Percentiles rank a stretch among this genome's conserved stretches.
Evolutionary conservation across 2,113 vertebrate genomes (phyloP).

Genomic region (Plestiodon gilberti): DNA sequence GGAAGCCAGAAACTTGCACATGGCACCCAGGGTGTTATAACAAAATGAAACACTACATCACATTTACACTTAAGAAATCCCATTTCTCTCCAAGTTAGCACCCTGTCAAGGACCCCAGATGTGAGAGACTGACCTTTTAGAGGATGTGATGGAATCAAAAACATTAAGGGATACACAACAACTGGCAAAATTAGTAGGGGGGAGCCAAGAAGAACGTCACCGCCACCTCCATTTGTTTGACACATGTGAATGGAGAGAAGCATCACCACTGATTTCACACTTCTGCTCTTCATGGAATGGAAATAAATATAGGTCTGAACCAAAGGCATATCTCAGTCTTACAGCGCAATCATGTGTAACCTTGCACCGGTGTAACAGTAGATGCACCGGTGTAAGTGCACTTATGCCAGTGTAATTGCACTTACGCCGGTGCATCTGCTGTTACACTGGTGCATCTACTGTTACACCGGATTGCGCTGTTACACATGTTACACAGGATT

Average conservation of each 20-base stretch:
- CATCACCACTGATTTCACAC: neutral
- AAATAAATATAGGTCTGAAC: neutral
- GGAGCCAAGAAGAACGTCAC: neutral
- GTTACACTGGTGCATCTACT: no score
- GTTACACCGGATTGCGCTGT: no score
- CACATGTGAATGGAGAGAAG: neutral
- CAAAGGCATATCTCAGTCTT: neutral
- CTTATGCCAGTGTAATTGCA: no score
- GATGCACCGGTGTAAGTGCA: no score
- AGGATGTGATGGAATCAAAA: constrained; percentile 8
- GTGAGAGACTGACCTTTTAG: constrained; percentile 23
- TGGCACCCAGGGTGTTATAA: constrained; percentile 2
- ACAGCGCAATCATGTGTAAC: no score
- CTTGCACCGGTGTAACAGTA: no score
- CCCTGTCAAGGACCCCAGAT: constrained; percentile 8
- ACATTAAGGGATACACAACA: neutral
- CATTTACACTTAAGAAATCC: neutral
- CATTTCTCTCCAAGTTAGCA: constrained; percentile 3
- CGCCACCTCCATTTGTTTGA: neutral
- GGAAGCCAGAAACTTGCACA: neutral
- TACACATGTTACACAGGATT: no score
- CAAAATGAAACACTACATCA: constrained; percentile 17
- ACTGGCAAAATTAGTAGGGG: neutral
- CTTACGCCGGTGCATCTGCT: no score
- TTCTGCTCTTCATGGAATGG: neutral